A percentile compares a stretch with the other conserved stretches of the same genome.
These are phyloP conservation scores for Microdon myrmicae DNA, from an alignment of 2,888 invertebrate species.

Conservation along the genomic window DNA sequence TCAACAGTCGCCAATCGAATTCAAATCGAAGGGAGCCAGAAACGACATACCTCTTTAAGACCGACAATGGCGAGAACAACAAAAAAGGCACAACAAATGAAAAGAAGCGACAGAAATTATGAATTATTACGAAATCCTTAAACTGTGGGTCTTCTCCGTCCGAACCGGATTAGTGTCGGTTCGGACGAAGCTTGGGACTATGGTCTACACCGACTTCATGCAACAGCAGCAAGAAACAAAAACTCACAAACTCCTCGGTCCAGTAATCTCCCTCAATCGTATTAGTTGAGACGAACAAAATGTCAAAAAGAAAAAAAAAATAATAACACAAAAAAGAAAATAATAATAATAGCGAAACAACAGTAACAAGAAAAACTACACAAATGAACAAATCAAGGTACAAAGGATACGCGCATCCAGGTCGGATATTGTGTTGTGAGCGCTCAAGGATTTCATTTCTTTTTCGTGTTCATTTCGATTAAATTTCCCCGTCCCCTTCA, in stretches of 20 bases:
- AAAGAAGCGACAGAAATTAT: constrained; percentile 47
- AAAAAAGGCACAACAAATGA: constrained; percentile 37
- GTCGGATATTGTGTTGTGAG: constrained; percentile 6
- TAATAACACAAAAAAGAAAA: too few relatives aligned
- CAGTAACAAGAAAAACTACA: too few relatives aligned
- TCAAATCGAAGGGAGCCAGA: constrained; percentile 21
- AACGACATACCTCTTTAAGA: constrained; percentile 27
- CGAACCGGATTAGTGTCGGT: constrained; percentile 48
- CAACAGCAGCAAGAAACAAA: constrained; percentile 10
- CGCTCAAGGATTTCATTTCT: constrained; percentile 33
- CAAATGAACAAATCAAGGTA: constrained; percentile 43
- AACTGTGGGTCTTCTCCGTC: constrained; percentile 39
- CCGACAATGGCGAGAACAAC: too few relatives aligned
- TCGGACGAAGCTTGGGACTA: too few relatives aligned
- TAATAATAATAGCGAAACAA: too few relatives aligned
- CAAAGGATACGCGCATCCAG: constrained; percentile 37
- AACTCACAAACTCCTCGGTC: constrained; percentile 37
- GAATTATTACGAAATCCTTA: constrained; percentile 49
- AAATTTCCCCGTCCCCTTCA: constrained; percentile 33
- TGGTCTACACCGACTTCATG: too few relatives aligned
- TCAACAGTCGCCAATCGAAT: constrained; percentile 23
- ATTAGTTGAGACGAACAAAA: constrained; percentile 48
- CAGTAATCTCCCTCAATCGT: constrained; percentile 50
- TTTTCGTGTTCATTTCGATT: constrained; percentile 29
- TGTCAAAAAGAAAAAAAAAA: too few relatives aligned